Base-by-base conservation (phyloP, 2,888 invertebrate species). In the Cerastis rubricosa region DNA sequence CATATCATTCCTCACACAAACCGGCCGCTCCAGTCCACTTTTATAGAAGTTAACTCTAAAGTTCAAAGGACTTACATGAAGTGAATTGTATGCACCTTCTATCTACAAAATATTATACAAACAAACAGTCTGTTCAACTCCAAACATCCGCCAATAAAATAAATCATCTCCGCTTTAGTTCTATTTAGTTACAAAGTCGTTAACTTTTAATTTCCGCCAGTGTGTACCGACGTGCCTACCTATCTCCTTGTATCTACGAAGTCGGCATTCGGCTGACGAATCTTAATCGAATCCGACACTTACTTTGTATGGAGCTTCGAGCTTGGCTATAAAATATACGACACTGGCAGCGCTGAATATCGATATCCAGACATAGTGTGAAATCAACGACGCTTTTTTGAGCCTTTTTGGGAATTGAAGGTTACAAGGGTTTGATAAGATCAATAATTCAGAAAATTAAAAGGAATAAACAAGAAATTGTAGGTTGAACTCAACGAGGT, bases 271-370 rank as follows among this genome's bases (percentile, higher is more conserved):
- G n/a, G 40, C 68, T 64, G 61, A 72, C 51, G 64, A 74, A 67
- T 74, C 66, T 35, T 79, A 85, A 85, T 85, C 66, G 43, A 85
- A 86, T 81, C 67, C 66, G 65, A 64, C 72, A 78, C 71, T 76
- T 68, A 65, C 72, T 85, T 75, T 67, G 64, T 65, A 63, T 65
- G 25, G 22, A 67, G 51, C 45, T 54, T 49, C 14, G 19, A 75
- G 7, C 17, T 35, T 54, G 49, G 9, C 29, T n/a, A 76, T 67
- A 76, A 80, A 77, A 71, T 43, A 57, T 57, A 40, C 73, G 65
- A 35, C 4, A 19, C 59, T 45, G 71, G 12, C 49, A 14, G 4
- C 22, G 22, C 63, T 70, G 43, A 71, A 71, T 57, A 69, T 65
- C 35, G 22, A 77, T 54, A 43, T 71, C 59, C 45, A 57, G 29